Evolutionary conservation across 2,113 vertebrate species (phyloP).

Genomic region (Shinisaurus crocodilurus): DNA sequence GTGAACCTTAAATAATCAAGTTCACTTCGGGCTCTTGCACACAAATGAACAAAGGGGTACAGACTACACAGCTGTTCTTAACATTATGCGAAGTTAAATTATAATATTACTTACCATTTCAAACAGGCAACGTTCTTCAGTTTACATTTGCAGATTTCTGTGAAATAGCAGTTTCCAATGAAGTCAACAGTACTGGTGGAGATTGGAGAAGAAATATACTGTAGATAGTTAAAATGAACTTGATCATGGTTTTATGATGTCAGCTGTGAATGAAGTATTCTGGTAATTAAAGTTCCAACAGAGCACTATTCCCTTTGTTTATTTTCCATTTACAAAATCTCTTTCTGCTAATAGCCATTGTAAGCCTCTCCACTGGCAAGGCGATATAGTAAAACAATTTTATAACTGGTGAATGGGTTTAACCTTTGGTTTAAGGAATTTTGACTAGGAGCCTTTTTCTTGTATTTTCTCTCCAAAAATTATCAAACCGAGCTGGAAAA

Average conservation of each 20-base stretch:
- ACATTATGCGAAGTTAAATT: background rate
- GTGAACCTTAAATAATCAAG: background rate
- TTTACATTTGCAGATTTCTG: slow-evolving; percentile 94
- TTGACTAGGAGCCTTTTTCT: background rate
- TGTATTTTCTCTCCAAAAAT: background rate
- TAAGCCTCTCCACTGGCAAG: background rate
- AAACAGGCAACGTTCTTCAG: slow-evolving; percentile 95
- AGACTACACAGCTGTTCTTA: background rate
- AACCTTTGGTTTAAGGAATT: background rate
- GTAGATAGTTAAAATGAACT: background rate
- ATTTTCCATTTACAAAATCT: background rate
- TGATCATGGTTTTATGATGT: background rate
- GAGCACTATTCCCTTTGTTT: background rate
- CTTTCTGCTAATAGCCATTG: background rate
- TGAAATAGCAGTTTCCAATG: slow-evolving; percentile 94
- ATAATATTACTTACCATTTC: slow-evolving; percentile 85
- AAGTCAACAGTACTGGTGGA: slow-evolving; percentile 90
- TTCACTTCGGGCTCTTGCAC: background rate
- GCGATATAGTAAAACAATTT: background rate
- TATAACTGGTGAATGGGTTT: background rate
- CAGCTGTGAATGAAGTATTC: slow-evolving; percentile 1
- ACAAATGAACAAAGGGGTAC: background rate
- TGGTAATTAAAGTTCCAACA: background rate
- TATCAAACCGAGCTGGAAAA: background rate
- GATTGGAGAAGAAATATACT: background rate